Evolutionary conservation across 2,888 invertebrate genomes (phyloP), one percentile per base, ranked within the genome.

Genomic region (Drosophila meridionalis): DNA sequence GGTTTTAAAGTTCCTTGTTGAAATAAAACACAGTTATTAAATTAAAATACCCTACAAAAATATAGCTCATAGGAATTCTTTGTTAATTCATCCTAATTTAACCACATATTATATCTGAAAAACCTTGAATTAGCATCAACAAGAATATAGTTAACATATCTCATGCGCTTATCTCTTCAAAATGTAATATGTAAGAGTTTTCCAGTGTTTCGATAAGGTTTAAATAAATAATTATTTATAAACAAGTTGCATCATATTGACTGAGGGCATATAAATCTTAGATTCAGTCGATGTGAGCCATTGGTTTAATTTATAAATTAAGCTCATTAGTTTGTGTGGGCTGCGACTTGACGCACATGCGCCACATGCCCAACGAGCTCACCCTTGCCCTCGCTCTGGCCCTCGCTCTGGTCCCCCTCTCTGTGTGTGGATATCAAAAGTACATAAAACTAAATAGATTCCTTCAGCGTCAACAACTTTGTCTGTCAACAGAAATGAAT

Each of bases 401-500:
- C 48, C 52, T 47, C 42, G 14, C 20, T 28, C 40, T 48, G n/a
- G 43, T 6, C 9, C 14, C 30, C 28, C 50, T 32, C 32, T n/a
- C 50, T 12, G 58, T 53, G 34, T 60, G 56, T 72, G 87, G 59
- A 70, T 79, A 89, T 89, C 81, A 81, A 77, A 80, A 78, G 78
- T 74, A 82, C 89, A 86, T 83, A 86, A 89, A 89, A 87, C 83
- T 82, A 86, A 89, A 89, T 90, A 83, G 82, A 87, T 83, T 87
- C 79, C 80, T 81, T 83, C 80, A 83, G 87, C 90, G 91, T 87
- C 90, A 90, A 92, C 91, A 91, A 83, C 89, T 86, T 89, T 87
- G 91, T 90, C 91, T 91, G 92, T 92, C 91, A 92, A 91, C 91
- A 90, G 87, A 92, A 92, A 92, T 92, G 91, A 92, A 92, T 91